These are phyloP conservation scores for Octonoba sinensis DNA, from an alignment of 2,888 invertebrate species.

Conservation along the genomic window DNA sequence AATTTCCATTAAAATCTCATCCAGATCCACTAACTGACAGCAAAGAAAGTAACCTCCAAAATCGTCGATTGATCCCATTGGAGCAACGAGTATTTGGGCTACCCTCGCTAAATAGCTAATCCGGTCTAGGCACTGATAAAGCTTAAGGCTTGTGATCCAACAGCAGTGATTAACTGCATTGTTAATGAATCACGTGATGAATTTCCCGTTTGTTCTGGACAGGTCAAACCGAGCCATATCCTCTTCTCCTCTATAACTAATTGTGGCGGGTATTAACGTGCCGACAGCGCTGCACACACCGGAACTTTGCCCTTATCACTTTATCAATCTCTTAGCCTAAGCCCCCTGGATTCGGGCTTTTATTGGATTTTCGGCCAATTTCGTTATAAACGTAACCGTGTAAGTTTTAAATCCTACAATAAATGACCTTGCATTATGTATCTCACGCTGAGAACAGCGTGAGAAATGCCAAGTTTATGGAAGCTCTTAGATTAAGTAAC, in stretches of 20 bases:
- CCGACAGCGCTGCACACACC: constrained; percentile 22
- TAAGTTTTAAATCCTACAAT: constrained; percentile 3
- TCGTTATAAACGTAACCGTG: constrained; percentile 12
- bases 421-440: neutral
- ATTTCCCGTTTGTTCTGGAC: constrained; percentile 43
- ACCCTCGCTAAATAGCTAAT: constrained; percentile 38
- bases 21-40: too few species aligned
- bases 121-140: constrained; percentile 29
- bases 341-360: constrained; percentile 19
- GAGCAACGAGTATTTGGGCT: constrained; percentile 15
- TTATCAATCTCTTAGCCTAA: constrained; percentile 44
- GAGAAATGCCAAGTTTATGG: too few species aligned
- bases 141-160: constrained; percentile 39
- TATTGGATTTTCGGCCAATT: constrained; percentile 35
- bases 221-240: constrained; percentile 35
- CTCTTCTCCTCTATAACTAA: constrained; percentile 44
- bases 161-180: constrained; percentile 53
- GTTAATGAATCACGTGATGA: constrained; percentile 58
- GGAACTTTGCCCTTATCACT: constrained; percentile 25
- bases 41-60: constrained; percentile 1
- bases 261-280: constrained; percentile 53
- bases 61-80: constrained; percentile 27
- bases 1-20: too few species aligned
- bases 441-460: neutral
- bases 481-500: too few species aligned